Base-by-base conservation (phyloP, 2,888 invertebrate species). In the Syrista parreyssii region DNA sequence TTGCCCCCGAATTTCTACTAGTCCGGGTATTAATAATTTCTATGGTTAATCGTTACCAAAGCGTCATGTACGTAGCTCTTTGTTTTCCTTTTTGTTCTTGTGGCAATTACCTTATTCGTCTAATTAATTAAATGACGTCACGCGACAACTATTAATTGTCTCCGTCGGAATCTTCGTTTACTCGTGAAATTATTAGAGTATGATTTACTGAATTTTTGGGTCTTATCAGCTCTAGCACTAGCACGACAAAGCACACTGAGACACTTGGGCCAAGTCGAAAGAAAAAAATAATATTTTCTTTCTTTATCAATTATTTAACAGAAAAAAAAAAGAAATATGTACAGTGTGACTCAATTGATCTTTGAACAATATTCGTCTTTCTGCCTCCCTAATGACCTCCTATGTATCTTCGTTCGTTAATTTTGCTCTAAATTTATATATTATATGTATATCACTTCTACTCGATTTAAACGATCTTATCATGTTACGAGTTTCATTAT, bases 381-480 rank as follows among this genome's bases (percentile, higher is more conserved):
- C 23, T 55, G 55, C 55, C 55, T 55, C 55, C 9, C 23, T 55
- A 9, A 23, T 9, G 23, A 55, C 6, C 23, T 40, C 6, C 40
- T 55, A 23, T 55, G 23, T 23, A 23, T 55, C 55, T 55, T 55
- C 55, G 55, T 55, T 55, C 55, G 23, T 55, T 55, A 55, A 55
- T 55, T 55, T 55, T 55, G 9, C 55, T 55, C 81, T 81, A 80
- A 78, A 73, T 82, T 82, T 80, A 80, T 75, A 68, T 73, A 55
- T 83, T 82, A 82, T 79, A 55, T 55, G 55, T 55, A 55, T 55
- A 55, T 55, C 55, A 55, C 55, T 23, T 55, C 71, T 31, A 34
- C 71, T 71, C 71, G 71, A 71, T 33, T 33, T 71, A 71, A 71
- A 55, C 55, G 55, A 55, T 55, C 55, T 55, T 55, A 55, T 23